Base-by-base conservation (phyloP, 2,113 vertebrate species). In the Prinia subflava region DNA sequence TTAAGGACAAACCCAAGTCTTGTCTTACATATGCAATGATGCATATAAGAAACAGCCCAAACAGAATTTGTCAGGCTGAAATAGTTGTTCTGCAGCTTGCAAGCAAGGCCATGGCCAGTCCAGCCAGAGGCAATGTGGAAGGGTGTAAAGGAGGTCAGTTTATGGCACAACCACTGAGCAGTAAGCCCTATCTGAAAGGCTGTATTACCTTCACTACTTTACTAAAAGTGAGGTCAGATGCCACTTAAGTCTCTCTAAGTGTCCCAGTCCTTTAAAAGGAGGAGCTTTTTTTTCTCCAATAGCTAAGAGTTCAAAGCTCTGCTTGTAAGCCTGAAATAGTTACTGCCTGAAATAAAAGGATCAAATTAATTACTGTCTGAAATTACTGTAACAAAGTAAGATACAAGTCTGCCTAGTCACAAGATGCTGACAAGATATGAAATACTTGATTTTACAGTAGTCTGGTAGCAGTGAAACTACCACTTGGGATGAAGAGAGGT, bases 341-440 rank as follows among this genome's bases (percentile, higher is more conserved):
- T 91, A 78, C 64, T 74, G 79, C 15, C 90, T 41, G 49, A 96
- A 79, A 83, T 88, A 80, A 95, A 93, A 92, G 60, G 60, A 83
- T 83, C 90, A 71, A 94, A 90, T 90, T 13, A 93, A 80, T 93
- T 90, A 88, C 86, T 78, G 82, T 64, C 85, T 90, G 82, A 93
- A 94, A 83, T 93, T 41, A 95, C 83, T 87, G 83, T 83, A 93
- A 93, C 0, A 4, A 96, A 96, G 89, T 47, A 83, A 88, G 88
- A 94, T 64, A 69, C 78, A 88, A 86, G 88, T 46, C 94, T 90
- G 49, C 33, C 42, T 56, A 57, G 82, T 91, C 93, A 97, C 76
- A 95, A 93, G 87, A 83, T 33, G 28, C 27, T 74, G 82, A 85
- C 67, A 70, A 77, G 76, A 81, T 15, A 14, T 27, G 4, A 67